Conservation (phyloP, 2,888 invertebrate genomes). For the Bombyx huttoni region DNA sequence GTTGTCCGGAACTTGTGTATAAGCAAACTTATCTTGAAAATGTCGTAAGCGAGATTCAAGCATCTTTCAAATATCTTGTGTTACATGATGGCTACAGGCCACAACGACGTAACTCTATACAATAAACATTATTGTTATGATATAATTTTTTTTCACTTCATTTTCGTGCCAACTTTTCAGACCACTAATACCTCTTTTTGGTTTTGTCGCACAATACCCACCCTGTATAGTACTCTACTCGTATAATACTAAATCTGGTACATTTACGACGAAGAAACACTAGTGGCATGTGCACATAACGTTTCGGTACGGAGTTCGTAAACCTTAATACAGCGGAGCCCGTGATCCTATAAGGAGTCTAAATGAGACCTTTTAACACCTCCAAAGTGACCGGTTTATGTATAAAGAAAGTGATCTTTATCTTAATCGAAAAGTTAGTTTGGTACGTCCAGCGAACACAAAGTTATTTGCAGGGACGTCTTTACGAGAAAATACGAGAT, state of each 20-base stretch:
- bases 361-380: conserved; percentile 36
- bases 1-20: no score
- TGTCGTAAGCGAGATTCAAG: no score
- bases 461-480: not conserved
- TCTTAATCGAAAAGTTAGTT: conserved; percentile 28
- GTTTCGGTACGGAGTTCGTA: conserved; percentile 18
- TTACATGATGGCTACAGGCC: no score
- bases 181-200: no score
- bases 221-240: no score
- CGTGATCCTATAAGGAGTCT: conserved; percentile 33
- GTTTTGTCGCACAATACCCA: no score
- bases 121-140: no score
- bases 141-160: no score
- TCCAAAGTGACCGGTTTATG: conserved; percentile 50
- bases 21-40: no score
- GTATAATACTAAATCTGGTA: not conserved
- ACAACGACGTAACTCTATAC: no score
- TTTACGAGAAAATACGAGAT: not conserved
- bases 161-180: no score
- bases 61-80: no score
- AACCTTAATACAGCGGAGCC: conserved; percentile 27
- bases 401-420: conserved; percentile 44
- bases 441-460: not conserved
- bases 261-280: not conserved
- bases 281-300: conserved; percentile 3